A percentile compares a stretch with the other conserved stretches of the same genome.
Evolutionary conservation across 1,140 invertebrate species (phyloP).

Genomic region (Diprion similis): DNA sequence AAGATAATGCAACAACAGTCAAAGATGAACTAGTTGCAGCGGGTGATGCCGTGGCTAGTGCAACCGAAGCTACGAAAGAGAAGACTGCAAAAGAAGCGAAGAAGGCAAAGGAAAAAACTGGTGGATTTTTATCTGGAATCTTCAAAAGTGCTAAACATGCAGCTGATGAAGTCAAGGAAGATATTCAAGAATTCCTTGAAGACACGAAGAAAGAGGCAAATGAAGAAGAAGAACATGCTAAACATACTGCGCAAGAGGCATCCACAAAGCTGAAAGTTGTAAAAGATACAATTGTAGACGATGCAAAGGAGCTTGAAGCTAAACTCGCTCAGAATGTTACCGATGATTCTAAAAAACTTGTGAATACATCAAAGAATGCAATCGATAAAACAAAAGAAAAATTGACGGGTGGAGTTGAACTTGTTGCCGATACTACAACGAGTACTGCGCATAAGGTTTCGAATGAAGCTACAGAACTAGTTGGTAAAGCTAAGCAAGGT

Average conservation of each 20-base stretch:
- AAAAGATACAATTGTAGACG: not conserved
- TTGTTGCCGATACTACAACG: not conserved
- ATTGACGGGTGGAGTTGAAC: not conserved
- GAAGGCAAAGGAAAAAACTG: slow-evolving; percentile 40
- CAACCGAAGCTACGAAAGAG: slow-evolving; percentile 27
- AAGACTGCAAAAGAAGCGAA: slow-evolving; percentile 29
- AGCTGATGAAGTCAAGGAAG: slow-evolving; percentile 34
- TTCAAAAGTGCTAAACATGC: slow-evolving; percentile 42
- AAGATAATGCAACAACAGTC: slow-evolving; percentile 9
- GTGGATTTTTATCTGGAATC: slow-evolving; percentile 37
- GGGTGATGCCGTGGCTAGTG: slow-evolving; percentile 8
- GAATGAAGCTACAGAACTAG: slow-evolving; percentile 4
- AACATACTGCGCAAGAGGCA: slow-evolving; percentile 17
- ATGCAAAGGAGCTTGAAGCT: slow-evolving; percentile 22
- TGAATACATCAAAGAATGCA: not conserved
- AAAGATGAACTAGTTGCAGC: slow-evolving; percentile 21
- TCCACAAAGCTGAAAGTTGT: not conserved
- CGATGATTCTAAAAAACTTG: not conserved
- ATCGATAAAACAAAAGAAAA: not conserved
- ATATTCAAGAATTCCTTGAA: slow-evolving; percentile 39
- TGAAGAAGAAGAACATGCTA: slow-evolving; percentile 26
- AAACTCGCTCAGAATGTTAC: no score
- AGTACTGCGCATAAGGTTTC: not conserved
- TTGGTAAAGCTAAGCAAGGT: slow-evolving; percentile 1
- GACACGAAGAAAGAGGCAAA: slow-evolving; percentile 37